Conservation (phyloP, 2,113 vertebrate genomes). For the Strix aluco region DNA sequence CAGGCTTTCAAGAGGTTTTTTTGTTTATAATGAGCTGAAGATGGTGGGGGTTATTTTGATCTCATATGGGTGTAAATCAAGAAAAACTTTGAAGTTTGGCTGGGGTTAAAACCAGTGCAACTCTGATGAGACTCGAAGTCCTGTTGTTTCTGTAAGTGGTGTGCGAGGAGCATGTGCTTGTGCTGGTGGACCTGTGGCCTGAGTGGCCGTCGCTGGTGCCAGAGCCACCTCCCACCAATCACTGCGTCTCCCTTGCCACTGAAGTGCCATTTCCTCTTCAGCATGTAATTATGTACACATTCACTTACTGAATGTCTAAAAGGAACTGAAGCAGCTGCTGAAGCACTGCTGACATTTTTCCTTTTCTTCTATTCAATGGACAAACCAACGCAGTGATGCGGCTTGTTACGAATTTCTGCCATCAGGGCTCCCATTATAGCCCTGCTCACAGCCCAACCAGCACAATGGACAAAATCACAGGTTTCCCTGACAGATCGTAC, state of each 20-base stretch:
- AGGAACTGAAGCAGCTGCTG: neutral
- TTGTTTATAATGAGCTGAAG: neutral
- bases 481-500: neutral
- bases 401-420: neutral
- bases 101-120: neutral
- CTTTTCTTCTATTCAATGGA: neutral
- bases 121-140: neutral
- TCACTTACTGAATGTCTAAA: neutral
- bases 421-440: neutral
- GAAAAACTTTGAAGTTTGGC: neutral
- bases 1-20: neutral
- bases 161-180: fast-evolving
- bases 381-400: neutral
- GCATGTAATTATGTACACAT: neutral
- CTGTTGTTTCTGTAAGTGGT: neutral
- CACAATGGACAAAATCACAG: neutral
- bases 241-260: neutral
- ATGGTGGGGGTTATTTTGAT: neutral
- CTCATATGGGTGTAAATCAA: neutral
- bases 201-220: neutral
- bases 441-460: neutral
- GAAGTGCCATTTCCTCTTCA: neutral
- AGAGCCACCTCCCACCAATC: fast-evolving
- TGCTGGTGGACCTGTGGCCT: neutral
- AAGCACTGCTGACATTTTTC: neutral